These are phyloP conservation scores for Lycodopsis pacificus DNA, from an alignment of 2,797 vertebrate species.

Conservation along the genomic window DNA sequence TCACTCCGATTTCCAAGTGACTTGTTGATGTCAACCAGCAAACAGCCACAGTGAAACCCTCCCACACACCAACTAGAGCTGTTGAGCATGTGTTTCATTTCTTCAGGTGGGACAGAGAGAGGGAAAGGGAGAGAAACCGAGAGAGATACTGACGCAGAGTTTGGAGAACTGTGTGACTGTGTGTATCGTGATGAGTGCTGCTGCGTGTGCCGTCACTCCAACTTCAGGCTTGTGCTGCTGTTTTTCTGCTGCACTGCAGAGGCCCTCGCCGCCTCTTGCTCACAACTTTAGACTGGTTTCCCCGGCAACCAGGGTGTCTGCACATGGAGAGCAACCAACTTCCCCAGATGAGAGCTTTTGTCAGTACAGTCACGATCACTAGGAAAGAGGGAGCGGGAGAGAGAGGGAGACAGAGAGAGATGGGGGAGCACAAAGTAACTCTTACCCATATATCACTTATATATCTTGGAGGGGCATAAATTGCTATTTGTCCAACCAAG, in stretches of 20 bases:
- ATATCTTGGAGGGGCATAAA: constrained; percentile 52
- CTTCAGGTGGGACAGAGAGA: constrained; percentile 30
- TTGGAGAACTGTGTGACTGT: constrained; percentile 40
- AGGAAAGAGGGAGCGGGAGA: constrained; percentile 52
- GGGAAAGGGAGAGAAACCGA: not conserved
- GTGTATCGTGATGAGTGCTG: constrained; percentile 65
- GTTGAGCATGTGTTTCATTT: constrained; percentile 41
- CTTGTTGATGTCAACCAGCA: constrained; percentile 67
- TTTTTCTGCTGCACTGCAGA: constrained; percentile 88
- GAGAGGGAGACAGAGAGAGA: constrained; percentile 32
- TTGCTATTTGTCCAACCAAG: constrained; percentile 57
- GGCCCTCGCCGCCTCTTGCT: constrained; percentile 79
- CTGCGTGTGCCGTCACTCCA: constrained; percentile 69
- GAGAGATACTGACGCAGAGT: constrained; percentile 33
- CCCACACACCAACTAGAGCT: constrained; percentile 51
- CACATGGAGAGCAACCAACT: constrained; percentile 86
- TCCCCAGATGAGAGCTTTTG: constrained; percentile 85
- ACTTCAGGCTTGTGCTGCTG: constrained; percentile 75
- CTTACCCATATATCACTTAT: constrained; percentile 64
- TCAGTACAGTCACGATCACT: constrained; percentile 85
- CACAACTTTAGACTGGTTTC: constrained; percentile 87
- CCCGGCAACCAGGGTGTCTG: constrained; percentile 87
- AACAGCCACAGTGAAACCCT: constrained; percentile 45
- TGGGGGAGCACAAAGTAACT: constrained; percentile 55
- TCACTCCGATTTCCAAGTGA: constrained; percentile 61